phyloP scores from a whole-genome alignment of 2,113 vertebrate genomes.

The Balaenoptera acutorostrata region DNA sequence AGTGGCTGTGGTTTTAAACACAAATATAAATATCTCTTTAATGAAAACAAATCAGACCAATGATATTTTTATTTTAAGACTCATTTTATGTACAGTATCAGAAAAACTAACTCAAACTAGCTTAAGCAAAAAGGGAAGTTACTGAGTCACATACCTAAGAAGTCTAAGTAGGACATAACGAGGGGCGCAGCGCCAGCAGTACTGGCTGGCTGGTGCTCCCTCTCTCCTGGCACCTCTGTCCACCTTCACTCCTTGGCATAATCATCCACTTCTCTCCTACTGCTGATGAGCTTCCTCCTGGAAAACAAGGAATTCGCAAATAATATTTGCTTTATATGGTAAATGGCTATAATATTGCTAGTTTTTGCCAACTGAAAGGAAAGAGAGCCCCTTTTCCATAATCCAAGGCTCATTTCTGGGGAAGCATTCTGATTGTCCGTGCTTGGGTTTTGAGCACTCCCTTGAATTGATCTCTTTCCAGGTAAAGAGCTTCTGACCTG shows the following conservation, averaged over 20 bases:
- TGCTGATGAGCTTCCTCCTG: neutral
- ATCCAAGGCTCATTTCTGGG: neutral
- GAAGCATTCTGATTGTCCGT: neutral
- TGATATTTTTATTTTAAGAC: neutral
- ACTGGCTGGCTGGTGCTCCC: neutral
- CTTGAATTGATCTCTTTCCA: neutral
- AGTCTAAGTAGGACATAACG: neutral
- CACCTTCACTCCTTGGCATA: neutral
- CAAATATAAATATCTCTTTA: slow-evolving; percentile 18
- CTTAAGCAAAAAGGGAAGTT: neutral
- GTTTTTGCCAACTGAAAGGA: neutral
- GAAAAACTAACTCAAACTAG: neutral
- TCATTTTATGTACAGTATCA: neutral
- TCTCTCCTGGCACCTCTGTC: neutral
- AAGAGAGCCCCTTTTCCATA: neutral
- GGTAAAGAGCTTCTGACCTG: neutral
- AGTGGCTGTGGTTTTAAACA: slow-evolving; percentile 13
- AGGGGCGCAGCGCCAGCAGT: neutral
- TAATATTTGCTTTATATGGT: neutral
- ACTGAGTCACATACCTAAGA: neutral
- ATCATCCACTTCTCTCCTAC: neutral
- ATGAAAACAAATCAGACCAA: neutral
- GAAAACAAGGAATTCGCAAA: neutral
- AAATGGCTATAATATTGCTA: neutral
- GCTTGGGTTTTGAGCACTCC: neutral